Evolutionary conservation across 2,888 invertebrate species (phyloP), one percentile per base, ranked within the genome.

Genomic region (Leptinotarsa juncta): DNA sequence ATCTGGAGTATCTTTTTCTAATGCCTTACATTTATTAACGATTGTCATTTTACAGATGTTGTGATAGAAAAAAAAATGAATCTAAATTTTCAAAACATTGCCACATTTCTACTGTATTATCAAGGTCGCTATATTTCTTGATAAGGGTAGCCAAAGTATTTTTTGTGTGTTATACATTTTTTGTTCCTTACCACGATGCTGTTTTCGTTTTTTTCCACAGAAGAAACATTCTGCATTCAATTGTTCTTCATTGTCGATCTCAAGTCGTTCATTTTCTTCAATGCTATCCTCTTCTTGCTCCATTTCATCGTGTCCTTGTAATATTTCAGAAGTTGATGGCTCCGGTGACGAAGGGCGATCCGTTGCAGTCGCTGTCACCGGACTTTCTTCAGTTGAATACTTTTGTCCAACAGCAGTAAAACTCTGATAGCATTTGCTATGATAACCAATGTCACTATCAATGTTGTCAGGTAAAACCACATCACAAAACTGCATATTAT

Each of bases 141-240:
- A 67, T 49, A 10, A 67, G 51, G 50, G 20, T 14, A 18, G 50
- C 53, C 26, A 67, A 50, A 67, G 49, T 67, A 51, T 26, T 53
- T 26, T 32, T 32, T 32, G 32, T 32, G 32, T 32, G 7, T 32
- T 32, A 32, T 32, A 32, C 32, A 32, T 32, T 67, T 67, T 67
- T 51, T 67, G 68, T 68, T 68, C 55, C 42, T 68, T 55, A 68
- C 55, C 42, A 26, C n/a, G 68, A 68, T 68, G 68, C 42, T 68
- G 68, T 68, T 68, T 68, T 68, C 55, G 23, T 55, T 26, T 68
- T n/a, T 68, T 68, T 55, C 42, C 18, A 32, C 66, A 48, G 66
- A 66, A 66, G 66, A 66, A 66, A 66, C 66, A 66, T 66, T 66
- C 48, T 26, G 66, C 48, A 66, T 66, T 15, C 32, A 66, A 66